phyloP scores from a whole-genome alignment of 2,113 vertebrate genomes.

The Cepphus grylle region DNA sequence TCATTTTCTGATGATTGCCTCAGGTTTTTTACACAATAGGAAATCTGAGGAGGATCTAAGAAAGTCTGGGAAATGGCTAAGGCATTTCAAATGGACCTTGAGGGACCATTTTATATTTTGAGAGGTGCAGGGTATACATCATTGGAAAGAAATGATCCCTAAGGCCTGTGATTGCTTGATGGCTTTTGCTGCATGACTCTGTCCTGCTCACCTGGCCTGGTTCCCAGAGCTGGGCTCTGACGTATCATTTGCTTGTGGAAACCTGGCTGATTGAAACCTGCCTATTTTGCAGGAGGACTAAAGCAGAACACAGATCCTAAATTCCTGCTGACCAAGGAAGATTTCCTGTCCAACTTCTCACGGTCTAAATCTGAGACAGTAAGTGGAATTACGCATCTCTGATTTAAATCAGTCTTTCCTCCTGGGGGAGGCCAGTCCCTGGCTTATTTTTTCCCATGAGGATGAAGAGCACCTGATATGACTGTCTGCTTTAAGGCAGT shows the following conservation, averaged over 20 bases:
- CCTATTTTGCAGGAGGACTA: constrained; percentile 62
- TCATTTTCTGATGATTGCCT: neutral
- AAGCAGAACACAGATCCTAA: constrained; percentile 55
- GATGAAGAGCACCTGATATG: neutral
- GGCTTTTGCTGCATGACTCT: neutral
- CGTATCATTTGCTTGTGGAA: neutral
- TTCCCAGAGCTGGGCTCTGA: neutral
- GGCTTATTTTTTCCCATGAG: neutral
- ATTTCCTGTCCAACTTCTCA: constrained; percentile 64
- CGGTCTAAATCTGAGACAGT: constrained; percentile 37
- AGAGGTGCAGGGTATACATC: neutral
- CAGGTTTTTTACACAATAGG: neutral
- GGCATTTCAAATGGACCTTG: neutral
- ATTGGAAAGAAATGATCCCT: neutral
- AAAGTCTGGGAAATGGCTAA: neutral
- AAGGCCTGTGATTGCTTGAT: neutral
- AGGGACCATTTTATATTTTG: neutral
- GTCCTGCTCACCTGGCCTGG: neutral
- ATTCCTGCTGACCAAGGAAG: constrained; percentile 62
- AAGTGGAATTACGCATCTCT: constrained; percentile 12
- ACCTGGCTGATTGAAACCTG: neutral
- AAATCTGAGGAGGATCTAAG: neutral
- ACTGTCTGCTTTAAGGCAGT: neutral
- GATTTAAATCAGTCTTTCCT: neutral
- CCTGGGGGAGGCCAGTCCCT: neutral